A percentile compares a stretch with the other conserved stretches of the same genome.
Evolutionary conservation across 2,888 invertebrate species (phyloP).

Genomic region (Geotrupes spiniger): DNA sequence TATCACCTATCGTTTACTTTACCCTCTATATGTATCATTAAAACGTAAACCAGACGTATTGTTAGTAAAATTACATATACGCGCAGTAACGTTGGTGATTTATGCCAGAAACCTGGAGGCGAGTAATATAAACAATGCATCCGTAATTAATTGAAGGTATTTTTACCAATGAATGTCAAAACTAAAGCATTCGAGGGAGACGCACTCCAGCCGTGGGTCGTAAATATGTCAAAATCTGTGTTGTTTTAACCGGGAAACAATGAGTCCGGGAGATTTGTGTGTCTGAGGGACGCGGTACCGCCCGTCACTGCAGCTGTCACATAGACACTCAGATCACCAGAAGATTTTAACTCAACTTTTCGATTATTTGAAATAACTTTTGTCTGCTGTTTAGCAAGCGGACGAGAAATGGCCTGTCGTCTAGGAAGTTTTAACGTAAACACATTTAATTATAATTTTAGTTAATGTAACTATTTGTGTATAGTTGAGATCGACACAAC

Average conservation of each 20-base stretch:
- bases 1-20: constrained; percentile 4
- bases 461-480: too few species aligned
- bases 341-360: constrained; percentile 16
- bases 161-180: constrained; percentile 42
- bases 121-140: constrained; percentile 28
- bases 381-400: constrained; percentile 1
- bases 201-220: constrained; percentile 43
- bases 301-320: constrained; percentile 48
- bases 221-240: constrained; percentile 51
- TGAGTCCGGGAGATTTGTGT: constrained; percentile 50
- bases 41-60: constrained; percentile 10
- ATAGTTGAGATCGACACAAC: too few species aligned
- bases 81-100: constrained; percentile 3
- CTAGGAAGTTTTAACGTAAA: too few species aligned
- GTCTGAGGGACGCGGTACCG: constrained; percentile 43
- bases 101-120: constrained; percentile 6
- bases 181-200: constrained; percentile 31
- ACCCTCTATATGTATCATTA: constrained; percentile 7
- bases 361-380: constrained; percentile 14
- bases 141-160: constrained; percentile 39
- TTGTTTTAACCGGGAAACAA: constrained; percentile 51
- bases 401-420: background rate
- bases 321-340: constrained; percentile 30
- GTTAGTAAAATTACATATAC: constrained; percentile 8
- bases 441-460: too few species aligned